Evolutionary conservation across 2,888 invertebrate species (phyloP), one percentile per base, ranked within the genome.

Genomic region (Tethea ocularis): DNA sequence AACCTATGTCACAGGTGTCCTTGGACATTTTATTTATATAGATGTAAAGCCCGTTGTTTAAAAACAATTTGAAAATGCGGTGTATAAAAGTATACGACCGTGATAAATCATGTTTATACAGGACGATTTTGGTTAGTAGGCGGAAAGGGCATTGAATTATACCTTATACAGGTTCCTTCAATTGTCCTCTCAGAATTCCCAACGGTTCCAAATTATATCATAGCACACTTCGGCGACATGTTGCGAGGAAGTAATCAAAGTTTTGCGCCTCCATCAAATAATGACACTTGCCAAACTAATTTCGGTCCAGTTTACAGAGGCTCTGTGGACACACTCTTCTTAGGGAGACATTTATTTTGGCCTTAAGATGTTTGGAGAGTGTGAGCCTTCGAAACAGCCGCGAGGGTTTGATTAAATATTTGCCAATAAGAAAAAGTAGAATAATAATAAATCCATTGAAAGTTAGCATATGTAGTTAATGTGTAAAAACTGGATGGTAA

Each of bases 211-310:
- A 46, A 46, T 46, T 46, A 46, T n/a, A 20, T 46, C 20, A 46
- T 46, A 17, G 41, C 17, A 41, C 41, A 46, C 46, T 46, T 20
- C 46, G 46, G 46, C 46, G 46, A 46, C 46, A 46, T 46, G 46
- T 46, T 46, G 46, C 46, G 46, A 46, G 46, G 46, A 46, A 46
- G 46, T 20, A 46, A 46, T 46, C 46, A 51, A 59, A 61, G 63
- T 67, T 59, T 69, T 59, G 56, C 51, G 38, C 54, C 57, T 57
- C 57, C 53, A 52, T 63, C 62, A 68, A 72, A 76, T 66, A 71
- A 63, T 68, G 67, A 59, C 60, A 69, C 71, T 75, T 71, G 61
- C 57, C 56, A 58, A 78, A 77, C 77, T 77, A 77, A 73, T 78
- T 73, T 68, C 64, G 60, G 65, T 64, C 54, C 63, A 71, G 77